These are phyloP conservation scores for Solenodon paradoxus DNA, from an alignment of 2,113 vertebrate species.

Conservation along the genomic window DNA sequence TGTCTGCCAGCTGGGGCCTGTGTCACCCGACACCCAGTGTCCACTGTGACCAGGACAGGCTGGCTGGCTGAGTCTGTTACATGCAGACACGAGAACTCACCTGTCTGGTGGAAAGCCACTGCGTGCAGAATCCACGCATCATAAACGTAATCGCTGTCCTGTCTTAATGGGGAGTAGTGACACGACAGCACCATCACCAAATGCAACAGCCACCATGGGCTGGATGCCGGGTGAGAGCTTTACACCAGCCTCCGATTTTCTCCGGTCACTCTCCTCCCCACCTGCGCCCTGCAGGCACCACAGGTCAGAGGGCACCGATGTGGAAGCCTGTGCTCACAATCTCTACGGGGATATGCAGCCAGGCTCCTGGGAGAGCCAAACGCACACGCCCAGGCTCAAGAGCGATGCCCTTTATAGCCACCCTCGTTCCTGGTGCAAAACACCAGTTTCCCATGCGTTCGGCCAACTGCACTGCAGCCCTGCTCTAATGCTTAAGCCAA, in stretches of 20 bases:
- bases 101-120: neutral
- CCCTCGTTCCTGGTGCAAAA: neutral
- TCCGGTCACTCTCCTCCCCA: neutral
- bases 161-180: neutral
- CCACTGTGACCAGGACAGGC: neutral
- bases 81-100: neutral
- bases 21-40: neutral
- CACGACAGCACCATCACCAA: fast-evolving
- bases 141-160: neutral
- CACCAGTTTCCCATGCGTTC: neutral
- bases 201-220: neutral
- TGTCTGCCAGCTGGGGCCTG: neutral
- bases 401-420: neutral
- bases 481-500: neutral
- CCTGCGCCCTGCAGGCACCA: no score
- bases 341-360: neutral
- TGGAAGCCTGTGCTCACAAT: neutral
- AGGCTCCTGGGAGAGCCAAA: no score
- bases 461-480: neutral
- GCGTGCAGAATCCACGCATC: neutral
- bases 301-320: neutral
- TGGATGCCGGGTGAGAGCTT: neutral
- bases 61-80: no score
- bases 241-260: neutral
- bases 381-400: neutral